Conservation (phyloP, 2,797 vertebrate genomes). For the Enteromius thamalakanensis region DNA sequence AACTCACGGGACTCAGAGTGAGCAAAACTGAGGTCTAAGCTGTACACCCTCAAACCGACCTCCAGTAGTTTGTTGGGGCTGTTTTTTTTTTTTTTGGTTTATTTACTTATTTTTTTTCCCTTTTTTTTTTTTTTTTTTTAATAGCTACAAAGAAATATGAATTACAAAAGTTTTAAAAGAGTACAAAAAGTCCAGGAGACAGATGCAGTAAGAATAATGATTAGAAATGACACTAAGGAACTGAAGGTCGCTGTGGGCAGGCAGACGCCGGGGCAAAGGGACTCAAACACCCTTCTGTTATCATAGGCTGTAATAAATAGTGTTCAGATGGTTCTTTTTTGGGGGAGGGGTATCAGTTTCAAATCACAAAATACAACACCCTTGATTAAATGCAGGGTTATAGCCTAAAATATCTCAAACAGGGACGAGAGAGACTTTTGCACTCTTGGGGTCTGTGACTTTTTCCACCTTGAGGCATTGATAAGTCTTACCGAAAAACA, state of each 20-base stretch:
- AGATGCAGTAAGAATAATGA: conserved; percentile 59
- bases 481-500: neutral
- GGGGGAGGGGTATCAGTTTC: conserved; percentile 8
- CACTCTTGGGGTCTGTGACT: conserved; percentile 1
- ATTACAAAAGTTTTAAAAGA: conserved; percentile 94
- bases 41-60: conserved; percentile 38
- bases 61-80: conserved; percentile 62
- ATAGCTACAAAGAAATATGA: conserved; percentile 92
- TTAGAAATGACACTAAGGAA: conserved; percentile 61
- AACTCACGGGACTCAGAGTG: conserved; percentile 67
- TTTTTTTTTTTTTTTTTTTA: conserved; percentile 75
- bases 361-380: conserved; percentile 38
- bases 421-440: neutral
- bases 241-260: conserved; percentile 49
- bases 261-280: conserved; percentile 36
- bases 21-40: conserved; percentile 71
- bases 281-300: conserved; percentile 54
- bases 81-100: conserved; percentile 44
- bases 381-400: conserved; percentile 47
- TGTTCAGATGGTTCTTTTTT: conserved; percentile 37
- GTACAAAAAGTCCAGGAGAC: conserved; percentile 90
- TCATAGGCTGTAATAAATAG: conserved; percentile 61
- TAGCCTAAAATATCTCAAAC: conserved; percentile 38
- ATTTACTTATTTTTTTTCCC: conserved; percentile 55
- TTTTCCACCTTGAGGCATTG: neutral